Evolutionary conservation across 2,113 vertebrate genomes (phyloP).

Genomic region (Rhinolophus ferrumequinum): DNA sequence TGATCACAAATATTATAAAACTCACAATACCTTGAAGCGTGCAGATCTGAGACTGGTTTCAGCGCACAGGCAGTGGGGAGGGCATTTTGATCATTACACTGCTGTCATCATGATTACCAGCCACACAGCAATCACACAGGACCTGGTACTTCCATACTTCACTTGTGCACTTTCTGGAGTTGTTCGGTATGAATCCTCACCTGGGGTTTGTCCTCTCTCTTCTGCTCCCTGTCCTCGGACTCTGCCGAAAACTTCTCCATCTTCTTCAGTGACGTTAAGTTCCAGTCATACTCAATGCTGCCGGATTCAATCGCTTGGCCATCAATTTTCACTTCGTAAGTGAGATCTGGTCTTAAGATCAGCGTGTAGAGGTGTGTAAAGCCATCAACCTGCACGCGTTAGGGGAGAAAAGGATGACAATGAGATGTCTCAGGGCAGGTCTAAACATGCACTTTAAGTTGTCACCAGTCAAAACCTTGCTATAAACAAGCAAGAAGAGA

Average conservation of each 20-base stretch:
- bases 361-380: conserved; percentile 91
- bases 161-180: background rate
- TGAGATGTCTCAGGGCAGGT: background rate
- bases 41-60: background rate
- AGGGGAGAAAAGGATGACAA: background rate
- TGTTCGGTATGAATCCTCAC: conserved; percentile 64
- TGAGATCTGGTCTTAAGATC: conserved; percentile 90
- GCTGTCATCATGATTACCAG: background rate
- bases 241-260: conserved; percentile 86
- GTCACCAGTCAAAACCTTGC: background rate
- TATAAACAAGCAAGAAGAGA: background rate
- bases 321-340: conserved; percentile 90
- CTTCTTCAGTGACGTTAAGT: conserved; percentile 87
- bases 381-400: conserved; percentile 86
- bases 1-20: background rate
- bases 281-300: conserved; percentile 91
- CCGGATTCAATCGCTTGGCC: conserved; percentile 88
- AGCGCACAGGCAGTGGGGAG: fast-evolving
- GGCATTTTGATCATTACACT: background rate
- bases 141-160: background rate
- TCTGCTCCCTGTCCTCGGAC: conserved; percentile 86
- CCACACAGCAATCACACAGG: background rate
- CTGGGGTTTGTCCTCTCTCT: conserved; percentile 85
- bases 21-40: fast-evolving
- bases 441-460: background rate